A percentile compares a stretch with the other conserved stretches of the same genome.
Conservation (phyloP, 1,140 invertebrate genomes). For the Zaprionus nigranus region DNA sequence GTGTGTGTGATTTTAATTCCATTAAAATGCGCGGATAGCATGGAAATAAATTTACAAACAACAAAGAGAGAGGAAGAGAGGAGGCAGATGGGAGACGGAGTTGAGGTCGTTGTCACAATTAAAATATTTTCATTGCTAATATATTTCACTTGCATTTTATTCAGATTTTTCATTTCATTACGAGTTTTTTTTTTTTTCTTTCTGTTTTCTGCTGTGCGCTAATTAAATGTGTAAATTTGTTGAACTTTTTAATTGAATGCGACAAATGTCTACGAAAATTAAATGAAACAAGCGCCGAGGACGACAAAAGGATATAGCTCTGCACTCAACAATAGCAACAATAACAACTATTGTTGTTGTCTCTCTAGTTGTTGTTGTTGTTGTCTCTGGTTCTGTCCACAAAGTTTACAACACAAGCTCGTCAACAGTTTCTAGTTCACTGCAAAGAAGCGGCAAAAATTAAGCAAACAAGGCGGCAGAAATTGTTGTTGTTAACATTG, state of each 20-base stretch:
- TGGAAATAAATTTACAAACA: constrained; percentile 58
- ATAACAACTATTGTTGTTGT: too few relatives aligned
- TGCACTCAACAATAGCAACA: constrained; percentile 16
- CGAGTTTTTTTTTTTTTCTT: constrained; percentile 32
- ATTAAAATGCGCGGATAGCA: constrained; percentile 71
- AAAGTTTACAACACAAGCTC: constrained; percentile 61
- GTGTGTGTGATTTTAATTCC: constrained; percentile 78
- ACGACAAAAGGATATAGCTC: constrained; percentile 47
- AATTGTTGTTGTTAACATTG: constrained; percentile 8
- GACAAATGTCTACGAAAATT: constrained; percentile 79
- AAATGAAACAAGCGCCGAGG: constrained; percentile 55
- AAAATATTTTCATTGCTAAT: constrained; percentile 82
- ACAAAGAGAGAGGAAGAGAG: not conserved
- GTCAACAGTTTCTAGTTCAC: constrained; percentile 67
- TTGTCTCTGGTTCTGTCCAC: constrained; percentile 13
- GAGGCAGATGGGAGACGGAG: constrained; percentile 5
- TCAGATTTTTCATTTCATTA: constrained; percentile 41
- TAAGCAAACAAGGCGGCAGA: constrained; percentile 14
- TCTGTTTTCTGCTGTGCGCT: constrained; percentile 49
- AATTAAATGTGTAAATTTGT: constrained; percentile 81
- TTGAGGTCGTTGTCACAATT: constrained; percentile 60
- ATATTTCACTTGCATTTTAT: constrained; percentile 59
- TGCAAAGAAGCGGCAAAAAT: constrained; percentile 54
- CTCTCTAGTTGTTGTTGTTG: constrained; percentile 8
- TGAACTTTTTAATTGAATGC: constrained; percentile 79